phyloP scores from a whole-genome alignment of 1,140 invertebrate species.

The Drosophila tsacasi region DNA sequence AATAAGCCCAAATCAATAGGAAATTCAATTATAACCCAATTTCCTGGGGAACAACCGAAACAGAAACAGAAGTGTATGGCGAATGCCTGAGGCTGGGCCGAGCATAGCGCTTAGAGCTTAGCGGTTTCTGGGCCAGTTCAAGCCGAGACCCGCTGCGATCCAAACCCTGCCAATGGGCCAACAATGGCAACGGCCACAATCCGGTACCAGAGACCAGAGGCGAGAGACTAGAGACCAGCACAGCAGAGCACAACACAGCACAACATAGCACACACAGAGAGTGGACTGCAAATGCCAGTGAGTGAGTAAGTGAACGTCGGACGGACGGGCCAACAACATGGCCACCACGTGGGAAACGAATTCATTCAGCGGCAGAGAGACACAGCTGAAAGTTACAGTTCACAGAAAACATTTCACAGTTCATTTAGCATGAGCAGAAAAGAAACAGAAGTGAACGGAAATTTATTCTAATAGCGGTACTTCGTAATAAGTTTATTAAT shows the following conservation, averaged over 20 bases:
- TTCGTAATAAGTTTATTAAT: slow-evolving; percentile 9
- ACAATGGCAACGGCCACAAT: slow-evolving; percentile 34
- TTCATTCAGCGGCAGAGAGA: slow-evolving; percentile 37
- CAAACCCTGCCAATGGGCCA: slow-evolving; percentile 42
- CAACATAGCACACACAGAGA: slow-evolving; percentile 17
- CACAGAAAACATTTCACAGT: slow-evolving; percentile 27
- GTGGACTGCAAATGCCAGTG: slow-evolving; percentile 55
- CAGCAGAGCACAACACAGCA: slow-evolving; percentile 5
- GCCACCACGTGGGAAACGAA: slow-evolving; percentile 67
- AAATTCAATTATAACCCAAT: slow-evolving; percentile 54
- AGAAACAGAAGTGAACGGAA: slow-evolving; percentile 13
- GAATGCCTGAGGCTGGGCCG: slow-evolving; percentile 12
- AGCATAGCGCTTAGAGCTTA: slow-evolving; percentile 10
- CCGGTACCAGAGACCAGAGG: slow-evolving; percentile 14
- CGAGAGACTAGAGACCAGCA: slow-evolving; percentile 6
- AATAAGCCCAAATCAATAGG: slow-evolving; percentile 44
- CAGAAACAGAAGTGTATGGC: slow-evolving; percentile 26
- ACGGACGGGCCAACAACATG: slow-evolving; percentile 18
- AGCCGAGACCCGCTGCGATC: slow-evolving; percentile 46
- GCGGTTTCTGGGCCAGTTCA: slow-evolving; percentile 41
- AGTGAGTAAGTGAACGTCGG: slow-evolving; percentile 28
- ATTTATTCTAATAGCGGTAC: slow-evolving; percentile 6
- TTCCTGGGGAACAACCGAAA: slow-evolving; percentile 25
- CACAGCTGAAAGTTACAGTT: slow-evolving; percentile 13
- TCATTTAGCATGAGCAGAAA: slow-evolving; percentile 10